A percentile compares a stretch with the other conserved stretches of the same genome.
phyloP scores from a whole-genome alignment of 2,888 invertebrate genomes.

The Drosophila anomalata region DNA sequence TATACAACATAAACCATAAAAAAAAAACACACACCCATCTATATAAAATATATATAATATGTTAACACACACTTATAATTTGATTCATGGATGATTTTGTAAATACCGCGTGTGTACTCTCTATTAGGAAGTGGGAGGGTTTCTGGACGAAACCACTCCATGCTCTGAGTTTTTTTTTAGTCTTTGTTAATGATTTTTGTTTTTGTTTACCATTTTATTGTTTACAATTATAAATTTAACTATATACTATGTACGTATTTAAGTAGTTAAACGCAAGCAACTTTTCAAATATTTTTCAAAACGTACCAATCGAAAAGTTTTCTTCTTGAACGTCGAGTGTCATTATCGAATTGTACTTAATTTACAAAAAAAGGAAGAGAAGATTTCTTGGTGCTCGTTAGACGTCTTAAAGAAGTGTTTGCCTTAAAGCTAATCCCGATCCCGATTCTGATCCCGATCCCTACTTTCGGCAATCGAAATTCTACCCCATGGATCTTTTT shows the following conservation, averaged over 20 bases:
- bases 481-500: slow-evolving; percentile 13
- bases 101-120: slow-evolving; percentile 59
- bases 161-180: slow-evolving; percentile 27
- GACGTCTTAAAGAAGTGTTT: slow-evolving; percentile 11
- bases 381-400: slow-evolving; percentile 26
- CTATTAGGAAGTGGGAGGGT: slow-evolving; percentile 42
- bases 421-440: slow-evolving; percentile 36
- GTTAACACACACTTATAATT: slow-evolving; percentile 17
- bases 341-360: slow-evolving; percentile 39
- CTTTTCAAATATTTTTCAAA: slow-evolving; percentile 23
- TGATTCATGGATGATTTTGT: slow-evolving; percentile 46
- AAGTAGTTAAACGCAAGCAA: slow-evolving; percentile 42
- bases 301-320: slow-evolving; percentile 13
- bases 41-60: slow-evolving; percentile 12
- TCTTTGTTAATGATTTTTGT: slow-evolving; percentile 46
- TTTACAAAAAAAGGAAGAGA: slow-evolving; percentile 31
- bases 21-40: slow-evolving; percentile 31
- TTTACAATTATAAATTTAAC: slow-evolving; percentile 42
- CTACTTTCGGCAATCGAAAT: slow-evolving; percentile 23
- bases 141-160: slow-evolving; percentile 23
- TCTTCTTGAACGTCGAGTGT: slow-evolving; percentile 8
- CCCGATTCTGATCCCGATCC: neutral
- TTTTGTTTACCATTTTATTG: slow-evolving; percentile 55
- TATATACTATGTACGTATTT: slow-evolving; percentile 41
- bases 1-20: slow-evolving; percentile 19